Base-by-base conservation (phyloP, 2,888 invertebrate species). In the Spodoptera picta region DNA sequence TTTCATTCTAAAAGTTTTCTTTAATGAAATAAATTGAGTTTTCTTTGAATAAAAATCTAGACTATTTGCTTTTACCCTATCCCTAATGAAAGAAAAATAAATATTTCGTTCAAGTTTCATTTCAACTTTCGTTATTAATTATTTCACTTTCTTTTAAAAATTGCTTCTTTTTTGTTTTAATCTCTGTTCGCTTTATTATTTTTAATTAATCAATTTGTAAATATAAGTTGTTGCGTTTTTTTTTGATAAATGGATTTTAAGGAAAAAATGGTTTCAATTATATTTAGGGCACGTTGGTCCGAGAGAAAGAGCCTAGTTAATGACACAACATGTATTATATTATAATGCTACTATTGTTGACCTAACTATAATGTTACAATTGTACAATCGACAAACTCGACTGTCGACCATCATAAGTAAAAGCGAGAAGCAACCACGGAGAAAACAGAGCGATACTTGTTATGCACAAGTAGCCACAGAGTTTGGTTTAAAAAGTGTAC, bases 41-140 rank as follows among this genome's bases (percentile, higher is more conserved):
- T 55, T 47, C 11, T 49, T 19, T 58, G 5, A 3, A 42, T 27
- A 52, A 61, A 68, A 55, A 44, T 4, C 4, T 14, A 44, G 23
- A n/a, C 27, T 53, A n/a, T 36, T 60, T 60, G 23, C 53, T 50
- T 67, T 43, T 10, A 51, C 53, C 12, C 24, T 41, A 47, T 44
- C 4, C n/a, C 1, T 53, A 45, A 69, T 48, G 59, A 69, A 72
- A 75, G 75, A 51, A 69, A 63, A 69, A 60, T 57, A 62, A 59
- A 56, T 45, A 44, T 53, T 71, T 60, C 47, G 11, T 50, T 53
- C 0, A 42, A 68, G 27, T 62, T 56, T 50, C 0, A 14, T 63
- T 63, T 48, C 12, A 52, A 53, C 14, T 60, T 69, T 53, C 36
- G 27, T 56, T 59, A 36, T 53, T 58, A 46, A 50, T 62, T 31